phyloP scores from a whole-genome alignment of 2,888 invertebrate genomes.

The Leptopilina syphax region DNA sequence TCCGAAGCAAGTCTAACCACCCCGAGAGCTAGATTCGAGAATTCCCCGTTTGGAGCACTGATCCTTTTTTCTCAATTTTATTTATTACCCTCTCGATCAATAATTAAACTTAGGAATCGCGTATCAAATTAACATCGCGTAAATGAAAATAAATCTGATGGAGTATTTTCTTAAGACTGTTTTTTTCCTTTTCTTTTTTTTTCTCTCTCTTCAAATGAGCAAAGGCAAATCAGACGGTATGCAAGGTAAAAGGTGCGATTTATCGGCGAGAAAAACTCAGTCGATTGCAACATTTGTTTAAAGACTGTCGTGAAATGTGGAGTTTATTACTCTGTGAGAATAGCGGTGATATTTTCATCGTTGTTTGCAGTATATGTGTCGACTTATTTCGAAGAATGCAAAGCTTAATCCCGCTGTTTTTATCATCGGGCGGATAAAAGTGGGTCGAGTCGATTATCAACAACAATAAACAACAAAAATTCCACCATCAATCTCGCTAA shows the following conservation, averaged over 20 bases:
- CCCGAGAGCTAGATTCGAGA: no score
- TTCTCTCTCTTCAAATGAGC: neutral
- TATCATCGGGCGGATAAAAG: neutral
- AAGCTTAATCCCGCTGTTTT: constrained; percentile 16
- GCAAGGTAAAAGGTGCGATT: constrained; percentile 41
- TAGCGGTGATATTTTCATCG: constrained; percentile 10
- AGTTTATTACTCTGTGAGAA: constrained; percentile 50
- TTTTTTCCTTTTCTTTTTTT: no score
- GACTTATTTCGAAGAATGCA: constrained; percentile 27
- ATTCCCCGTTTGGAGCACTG: no score
- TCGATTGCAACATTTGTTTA: constrained; percentile 53
- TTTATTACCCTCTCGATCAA: neutral
- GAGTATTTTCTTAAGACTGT: neutral
- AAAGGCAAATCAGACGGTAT: constrained; percentile 13
- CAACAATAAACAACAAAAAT: constrained; percentile 17
- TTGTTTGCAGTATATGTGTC: neutral
- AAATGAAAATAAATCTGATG: neutral
- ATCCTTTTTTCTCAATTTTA: neutral
- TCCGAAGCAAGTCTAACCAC: no score
- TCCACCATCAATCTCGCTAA: neutral
- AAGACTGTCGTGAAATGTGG: constrained; percentile 53
- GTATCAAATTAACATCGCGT: neutral
- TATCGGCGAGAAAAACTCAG: constrained; percentile 31
- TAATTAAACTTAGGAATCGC: neutral
- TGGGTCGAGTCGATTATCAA: constrained; percentile 20